phyloP scores from a whole-genome alignment of 2,113 vertebrate species.

The Pedionomus torquatus region DNA sequence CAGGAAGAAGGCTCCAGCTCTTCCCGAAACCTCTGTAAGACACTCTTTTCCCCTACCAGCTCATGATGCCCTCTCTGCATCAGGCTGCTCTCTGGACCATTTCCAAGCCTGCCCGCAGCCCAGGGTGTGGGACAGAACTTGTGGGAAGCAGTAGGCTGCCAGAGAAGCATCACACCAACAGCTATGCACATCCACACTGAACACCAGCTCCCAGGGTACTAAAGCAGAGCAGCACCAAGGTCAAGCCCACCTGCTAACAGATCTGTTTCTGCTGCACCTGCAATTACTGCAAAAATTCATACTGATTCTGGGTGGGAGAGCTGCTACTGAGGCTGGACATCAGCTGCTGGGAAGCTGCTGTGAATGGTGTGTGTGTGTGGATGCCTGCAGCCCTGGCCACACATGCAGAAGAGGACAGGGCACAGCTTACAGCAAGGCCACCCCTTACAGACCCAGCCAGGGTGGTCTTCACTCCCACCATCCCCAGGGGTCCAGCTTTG shows the following conservation, averaged over 20 bases:
- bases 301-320: not conserved
- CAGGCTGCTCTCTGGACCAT: not conserved
- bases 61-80: not conserved
- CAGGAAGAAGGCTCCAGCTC: not conserved
- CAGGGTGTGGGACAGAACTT: not conserved
- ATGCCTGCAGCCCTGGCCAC: not conserved
- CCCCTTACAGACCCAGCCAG: not conserved
- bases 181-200: not conserved
- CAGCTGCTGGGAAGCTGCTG: not conserved
- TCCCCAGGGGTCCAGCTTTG: not conserved
- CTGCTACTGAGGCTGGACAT: not conserved
- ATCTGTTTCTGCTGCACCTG: not conserved
- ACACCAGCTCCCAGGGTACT: not conserved
- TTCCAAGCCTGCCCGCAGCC: not conserved
- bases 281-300: not conserved
- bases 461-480: not conserved
- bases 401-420: not conserved
- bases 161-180: not conserved
- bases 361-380: not conserved
- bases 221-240: rapidly evolving
- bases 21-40: not conserved
- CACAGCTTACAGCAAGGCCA: not conserved
- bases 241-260: not conserved
- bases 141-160: not conserved
- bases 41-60: not conserved